These are phyloP conservation scores for Ricordea florida DNA, from an alignment of 92 coral and sea anemone species.

Conservation along the genomic window DNA sequence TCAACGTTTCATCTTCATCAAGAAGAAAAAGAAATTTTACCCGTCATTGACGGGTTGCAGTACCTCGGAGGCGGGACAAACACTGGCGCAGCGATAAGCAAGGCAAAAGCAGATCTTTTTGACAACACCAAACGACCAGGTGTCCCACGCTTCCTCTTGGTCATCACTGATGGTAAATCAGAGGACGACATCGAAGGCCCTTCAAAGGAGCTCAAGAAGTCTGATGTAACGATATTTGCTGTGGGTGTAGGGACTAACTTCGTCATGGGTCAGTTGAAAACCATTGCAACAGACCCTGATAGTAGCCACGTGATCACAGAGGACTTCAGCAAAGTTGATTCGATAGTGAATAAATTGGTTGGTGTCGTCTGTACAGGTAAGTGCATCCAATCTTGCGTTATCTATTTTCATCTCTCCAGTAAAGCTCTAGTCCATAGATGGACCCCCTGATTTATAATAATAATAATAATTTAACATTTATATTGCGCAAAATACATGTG, in stretches of 20 bases:
- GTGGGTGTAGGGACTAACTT: too few relatives aligned
- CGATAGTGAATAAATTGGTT: not conserved
- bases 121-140: not conserved
- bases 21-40: too few relatives aligned
- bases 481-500: too few relatives aligned
- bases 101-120: not conserved
- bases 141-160: constrained; percentile 12
- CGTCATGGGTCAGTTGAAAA: too few relatives aligned
- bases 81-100: not conserved
- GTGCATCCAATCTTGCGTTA: too few relatives aligned
- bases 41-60: not conserved
- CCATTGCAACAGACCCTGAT: constrained; percentile 19
- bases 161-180: constrained; percentile 36
- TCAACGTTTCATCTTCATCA: too few relatives aligned
- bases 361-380: constrained; percentile 23
- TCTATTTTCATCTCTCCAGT: too few relatives aligned
- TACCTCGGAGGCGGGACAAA: not conserved
- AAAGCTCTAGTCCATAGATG: too few relatives aligned
- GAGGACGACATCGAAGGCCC: constrained; percentile 6
- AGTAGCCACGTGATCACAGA: constrained; percentile 12
- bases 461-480: too few relatives aligned
- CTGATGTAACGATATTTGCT: constrained; percentile 9
- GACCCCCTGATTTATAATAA: too few relatives aligned
- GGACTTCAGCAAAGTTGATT: constrained; percentile 2
- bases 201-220: not conserved